These are phyloP conservation scores for Conomelus anceps DNA, from an alignment of 2,888 invertebrate species.

Conservation along the genomic window DNA sequence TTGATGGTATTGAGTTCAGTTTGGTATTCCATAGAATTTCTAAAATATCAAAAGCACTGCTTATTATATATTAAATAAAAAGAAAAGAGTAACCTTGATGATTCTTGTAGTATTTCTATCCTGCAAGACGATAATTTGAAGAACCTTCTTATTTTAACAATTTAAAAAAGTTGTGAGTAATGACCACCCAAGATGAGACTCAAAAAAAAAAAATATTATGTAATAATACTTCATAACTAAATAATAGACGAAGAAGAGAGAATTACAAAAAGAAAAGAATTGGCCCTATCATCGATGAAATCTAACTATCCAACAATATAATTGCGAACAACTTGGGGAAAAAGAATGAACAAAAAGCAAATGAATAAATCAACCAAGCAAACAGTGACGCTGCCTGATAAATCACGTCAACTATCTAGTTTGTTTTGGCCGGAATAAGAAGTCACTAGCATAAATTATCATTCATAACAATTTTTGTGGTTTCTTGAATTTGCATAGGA, in stretches of 20 bases:
- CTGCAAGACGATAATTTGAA: no score
- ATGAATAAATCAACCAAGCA: background rate
- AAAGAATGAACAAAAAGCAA: background rate
- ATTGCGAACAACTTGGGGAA: background rate
- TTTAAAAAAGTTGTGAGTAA: no score
- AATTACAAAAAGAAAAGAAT: background rate
- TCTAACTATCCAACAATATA: background rate
- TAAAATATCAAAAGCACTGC: no score
- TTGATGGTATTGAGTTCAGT: no score
- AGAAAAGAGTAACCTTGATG: no score
- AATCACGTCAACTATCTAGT: background rate
- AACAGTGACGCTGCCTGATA: background rate
- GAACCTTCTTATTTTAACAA: no score
- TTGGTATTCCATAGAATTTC: no score
- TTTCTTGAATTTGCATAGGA: background rate
- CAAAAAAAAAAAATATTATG: background rate
- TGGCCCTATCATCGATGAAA: background rate
- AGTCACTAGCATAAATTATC: background rate
- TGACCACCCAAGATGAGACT: background rate
- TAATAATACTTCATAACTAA: background rate
- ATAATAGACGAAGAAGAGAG: background rate
- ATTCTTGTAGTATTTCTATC: no score
- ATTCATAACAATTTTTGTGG: background rate
- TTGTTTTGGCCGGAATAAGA: background rate
- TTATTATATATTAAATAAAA: no score